Conservation (phyloP, 2,797 vertebrate species). For the Sebastes variabilis region DNA sequence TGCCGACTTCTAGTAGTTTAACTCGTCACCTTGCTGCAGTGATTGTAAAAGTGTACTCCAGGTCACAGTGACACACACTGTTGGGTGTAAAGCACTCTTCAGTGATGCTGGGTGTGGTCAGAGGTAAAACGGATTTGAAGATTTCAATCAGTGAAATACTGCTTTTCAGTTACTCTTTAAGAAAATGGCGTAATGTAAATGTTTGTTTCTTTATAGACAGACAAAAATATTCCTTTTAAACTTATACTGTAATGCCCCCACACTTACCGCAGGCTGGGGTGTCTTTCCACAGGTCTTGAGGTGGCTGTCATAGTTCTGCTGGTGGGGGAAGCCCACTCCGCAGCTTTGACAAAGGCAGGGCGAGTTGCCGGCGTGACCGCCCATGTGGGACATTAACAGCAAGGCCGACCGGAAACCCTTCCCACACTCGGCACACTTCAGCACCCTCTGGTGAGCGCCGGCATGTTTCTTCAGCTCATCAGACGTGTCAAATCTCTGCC, state of each 20-base stretch:
- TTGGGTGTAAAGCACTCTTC: not conserved
- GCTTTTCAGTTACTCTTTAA: not conserved
- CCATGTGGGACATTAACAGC: conserved; percentile 87
- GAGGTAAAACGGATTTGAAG: not conserved
- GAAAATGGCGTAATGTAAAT: not conserved
- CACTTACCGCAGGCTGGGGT: conserved; percentile 63
- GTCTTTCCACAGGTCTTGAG: conserved; percentile 79
- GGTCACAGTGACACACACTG: not conserved
- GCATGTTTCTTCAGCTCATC: conserved; percentile 84
- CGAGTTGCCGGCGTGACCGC: conserved; percentile 77
- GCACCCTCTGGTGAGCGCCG: conserved; percentile 82
- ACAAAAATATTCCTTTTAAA: not conserved
- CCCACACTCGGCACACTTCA: conserved; percentile 83
- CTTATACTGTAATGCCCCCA: not conserved
- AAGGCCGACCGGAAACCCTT: conserved; percentile 84
- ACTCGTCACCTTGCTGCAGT: not conserved
- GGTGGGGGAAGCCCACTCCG: conserved; percentile 84
- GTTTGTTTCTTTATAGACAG: not conserved
- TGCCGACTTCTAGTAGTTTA: not conserved
- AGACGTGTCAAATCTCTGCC: conserved; percentile 69
- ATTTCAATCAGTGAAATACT: not conserved
- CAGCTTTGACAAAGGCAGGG: conserved; percentile 85
- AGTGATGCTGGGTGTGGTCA: not conserved
- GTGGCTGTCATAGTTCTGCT: conserved; percentile 83
- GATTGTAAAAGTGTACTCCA: not conserved